Percentiles rank a stretch among this genome's conserved stretches.
phyloP scores from a whole-genome alignment of 1,140 invertebrate species.

The Drosophila pseudoobscura region DNA sequence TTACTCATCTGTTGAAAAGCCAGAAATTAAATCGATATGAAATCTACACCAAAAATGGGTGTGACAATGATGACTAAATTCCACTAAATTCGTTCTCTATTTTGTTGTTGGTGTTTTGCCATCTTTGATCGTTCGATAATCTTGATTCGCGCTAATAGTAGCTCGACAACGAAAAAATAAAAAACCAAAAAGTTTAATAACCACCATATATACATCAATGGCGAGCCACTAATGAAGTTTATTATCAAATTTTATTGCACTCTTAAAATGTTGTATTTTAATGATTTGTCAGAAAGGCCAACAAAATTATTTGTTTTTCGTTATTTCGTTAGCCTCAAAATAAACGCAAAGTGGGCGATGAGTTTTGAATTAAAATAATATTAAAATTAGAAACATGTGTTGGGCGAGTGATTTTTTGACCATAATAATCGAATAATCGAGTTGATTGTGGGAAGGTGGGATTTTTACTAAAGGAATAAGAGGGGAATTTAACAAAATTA shows the following conservation, averaged over 20 bases:
- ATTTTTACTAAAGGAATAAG: too few species aligned
- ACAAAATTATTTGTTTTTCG: conserved; percentile 16
- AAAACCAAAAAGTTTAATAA: conserved; percentile 15
- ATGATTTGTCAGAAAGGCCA: conserved; percentile 55
- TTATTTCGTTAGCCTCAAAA: conserved; percentile 42
- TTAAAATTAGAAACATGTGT: conserved; percentile 47
- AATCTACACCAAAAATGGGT: conserved; percentile 30
- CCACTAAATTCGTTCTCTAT: conserved; percentile 4
- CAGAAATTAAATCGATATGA: conserved; percentile 11
- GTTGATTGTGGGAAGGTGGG: too few species aligned
- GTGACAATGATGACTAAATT: conserved; percentile 56
- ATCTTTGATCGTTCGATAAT: conserved; percentile 20
- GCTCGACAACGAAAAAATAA: neutral
- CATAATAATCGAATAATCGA: neutral
- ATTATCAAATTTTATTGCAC: conserved; percentile 76
- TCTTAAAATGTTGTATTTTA: conserved; percentile 78
- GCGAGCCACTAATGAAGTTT: conserved; percentile 73
- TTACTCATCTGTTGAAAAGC: conserved; percentile 9
- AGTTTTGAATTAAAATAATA: conserved; percentile 52
- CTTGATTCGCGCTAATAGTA: conserved; percentile 14
- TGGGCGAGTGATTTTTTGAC: neutral
- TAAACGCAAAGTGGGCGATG: conserved; percentile 63
- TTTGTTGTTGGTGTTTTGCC: conserved; percentile 13
- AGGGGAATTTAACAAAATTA: too few species aligned
- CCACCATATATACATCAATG: conserved; percentile 34